phyloP scores from a whole-genome alignment of 1,140 invertebrate genomes.

The Magallana gigas region DNA sequence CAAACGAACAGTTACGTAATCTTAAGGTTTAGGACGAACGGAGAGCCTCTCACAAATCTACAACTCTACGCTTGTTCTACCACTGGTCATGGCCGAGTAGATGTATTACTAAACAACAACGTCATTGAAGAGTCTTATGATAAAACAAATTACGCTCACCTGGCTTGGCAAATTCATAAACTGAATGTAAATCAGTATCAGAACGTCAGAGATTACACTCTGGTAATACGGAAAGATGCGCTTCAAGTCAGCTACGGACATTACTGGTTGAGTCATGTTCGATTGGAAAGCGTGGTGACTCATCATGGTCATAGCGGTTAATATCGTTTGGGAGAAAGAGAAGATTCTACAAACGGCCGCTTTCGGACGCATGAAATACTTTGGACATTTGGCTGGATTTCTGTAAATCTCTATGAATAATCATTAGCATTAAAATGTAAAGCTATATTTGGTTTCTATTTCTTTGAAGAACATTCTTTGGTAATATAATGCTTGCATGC shows the following conservation, averaged over 20 bases:
- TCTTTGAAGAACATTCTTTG: no score
- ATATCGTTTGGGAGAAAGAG: no score
- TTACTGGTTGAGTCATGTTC: conserved; percentile 24
- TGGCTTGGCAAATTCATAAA: background rate
- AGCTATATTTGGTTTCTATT: no score
- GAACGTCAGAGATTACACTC: background rate
- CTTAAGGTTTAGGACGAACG: background rate
- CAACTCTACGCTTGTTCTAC: background rate
- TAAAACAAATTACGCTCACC: background rate
- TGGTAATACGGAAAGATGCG: background rate
- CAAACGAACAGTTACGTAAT: background rate
- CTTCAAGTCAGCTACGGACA: background rate
- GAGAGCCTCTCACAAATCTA: conserved; percentile 18
- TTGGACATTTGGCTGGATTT: no score
- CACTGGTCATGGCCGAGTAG: background rate
- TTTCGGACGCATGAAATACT: no score
- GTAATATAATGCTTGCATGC: no score
- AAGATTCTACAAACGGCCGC: no score
- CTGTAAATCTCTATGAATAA: no score
- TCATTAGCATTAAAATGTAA: no score
- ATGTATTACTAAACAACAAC: background rate
- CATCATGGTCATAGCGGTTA: background rate
- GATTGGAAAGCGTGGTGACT: background rate
- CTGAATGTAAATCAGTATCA: background rate
- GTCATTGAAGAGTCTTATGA: background rate